phyloP scores from a whole-genome alignment of 2,113 vertebrate species.

The Collichthys lucidus region DNA sequence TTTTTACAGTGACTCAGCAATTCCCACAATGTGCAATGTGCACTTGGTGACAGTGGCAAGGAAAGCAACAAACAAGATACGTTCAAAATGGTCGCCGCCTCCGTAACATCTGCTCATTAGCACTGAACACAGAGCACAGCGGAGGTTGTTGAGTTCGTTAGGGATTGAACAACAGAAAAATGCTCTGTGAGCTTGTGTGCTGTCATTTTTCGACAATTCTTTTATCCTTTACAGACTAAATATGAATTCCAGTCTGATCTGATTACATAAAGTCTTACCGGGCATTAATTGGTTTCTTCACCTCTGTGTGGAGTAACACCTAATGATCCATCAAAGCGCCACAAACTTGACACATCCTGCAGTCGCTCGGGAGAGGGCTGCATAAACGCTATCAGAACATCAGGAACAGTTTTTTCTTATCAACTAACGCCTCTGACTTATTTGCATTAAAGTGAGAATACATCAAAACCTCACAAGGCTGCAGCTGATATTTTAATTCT shows the following conservation, averaged over 20 bases:
- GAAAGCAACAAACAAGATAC: no score
- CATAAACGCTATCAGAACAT: not conserved
- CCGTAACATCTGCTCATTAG: not conserved
- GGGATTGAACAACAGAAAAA: no score
- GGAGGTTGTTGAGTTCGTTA: not conserved
- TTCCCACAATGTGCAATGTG: no score
- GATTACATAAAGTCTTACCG: not conserved
- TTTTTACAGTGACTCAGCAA: no score
- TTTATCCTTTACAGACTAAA: not conserved
- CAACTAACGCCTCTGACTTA: not conserved
- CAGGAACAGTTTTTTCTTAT: not conserved
- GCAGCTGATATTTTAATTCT: not conserved
- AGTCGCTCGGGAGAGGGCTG: not conserved
- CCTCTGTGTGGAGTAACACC: conserved; percentile 32
- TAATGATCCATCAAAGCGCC: conserved; percentile 4
- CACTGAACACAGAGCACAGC: not conserved
- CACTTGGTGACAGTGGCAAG: no score
- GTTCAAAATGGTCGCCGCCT: not conserved
- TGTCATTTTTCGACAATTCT: not conserved
- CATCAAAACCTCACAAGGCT: not conserved
- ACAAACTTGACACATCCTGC: conserved; percentile 22
- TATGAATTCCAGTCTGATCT: not conserved
- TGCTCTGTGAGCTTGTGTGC: no score
- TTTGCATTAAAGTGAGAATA: not conserved
- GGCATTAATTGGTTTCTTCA: conserved; percentile 31